phyloP scores from a whole-genome alignment of 2,797 vertebrate genomes.

The Schizothorax lantsangensis region DNA sequence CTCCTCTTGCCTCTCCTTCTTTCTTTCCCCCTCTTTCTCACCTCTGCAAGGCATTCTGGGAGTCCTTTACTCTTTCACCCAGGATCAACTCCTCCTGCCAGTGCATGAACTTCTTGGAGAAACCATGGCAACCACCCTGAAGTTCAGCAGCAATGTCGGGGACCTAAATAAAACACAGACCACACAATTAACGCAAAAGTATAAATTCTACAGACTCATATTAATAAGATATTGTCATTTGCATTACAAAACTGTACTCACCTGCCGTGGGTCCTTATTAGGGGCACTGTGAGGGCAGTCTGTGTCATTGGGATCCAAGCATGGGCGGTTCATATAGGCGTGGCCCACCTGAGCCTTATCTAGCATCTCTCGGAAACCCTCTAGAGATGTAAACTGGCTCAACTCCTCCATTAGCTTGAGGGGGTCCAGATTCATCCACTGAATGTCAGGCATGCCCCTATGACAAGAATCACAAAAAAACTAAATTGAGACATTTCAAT shows the following conservation, averaged over 20 bases:
- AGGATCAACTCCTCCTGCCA: conserved; percentile 98
- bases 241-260: conserved; percentile 65
- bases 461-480: conserved; percentile 21
- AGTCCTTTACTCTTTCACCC: conserved; percentile 87
- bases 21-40: conserved; percentile 68
- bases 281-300: conserved; percentile 92
- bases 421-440: conserved; percentile 98
- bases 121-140: conserved; percentile 93
- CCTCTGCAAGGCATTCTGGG: conserved; percentile 89
- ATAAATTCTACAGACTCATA: background rate
- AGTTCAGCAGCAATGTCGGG: conserved; percentile 86
- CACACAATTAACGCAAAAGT: conserved; percentile 22
- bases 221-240: background rate
- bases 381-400: conserved; percentile 92
- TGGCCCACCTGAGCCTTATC: conserved; percentile 95
- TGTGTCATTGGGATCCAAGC: conserved; percentile 87
- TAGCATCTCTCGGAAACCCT: conserved; percentile 95
- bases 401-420: conserved; percentile 94
- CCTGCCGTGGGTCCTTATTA: conserved; percentile 90
- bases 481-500: background rate
- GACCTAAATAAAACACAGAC: conserved; percentile 72
- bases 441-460: conserved; percentile 94
- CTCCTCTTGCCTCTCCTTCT: conserved; percentile 24
- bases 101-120: conserved; percentile 98
- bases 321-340: conserved; percentile 95